Conservation (phyloP, 2,888 invertebrate genomes). For the Sphecodes monilicornis region DNA sequence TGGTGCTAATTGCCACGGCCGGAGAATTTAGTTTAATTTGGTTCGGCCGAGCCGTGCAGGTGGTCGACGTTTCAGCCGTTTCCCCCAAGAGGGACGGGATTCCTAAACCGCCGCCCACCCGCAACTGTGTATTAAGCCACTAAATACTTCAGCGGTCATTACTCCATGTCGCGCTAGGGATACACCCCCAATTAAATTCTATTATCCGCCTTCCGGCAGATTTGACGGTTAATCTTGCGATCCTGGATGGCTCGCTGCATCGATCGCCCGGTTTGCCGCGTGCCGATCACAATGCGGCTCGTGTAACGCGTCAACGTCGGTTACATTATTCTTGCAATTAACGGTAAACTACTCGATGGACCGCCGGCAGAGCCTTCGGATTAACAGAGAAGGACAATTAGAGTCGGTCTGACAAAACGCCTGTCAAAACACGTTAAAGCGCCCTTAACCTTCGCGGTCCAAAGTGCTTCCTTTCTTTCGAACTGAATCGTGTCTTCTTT, state of each 20-base stretch:
- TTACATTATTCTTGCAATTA: conserved; percentile 14
- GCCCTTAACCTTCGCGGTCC: neutral
- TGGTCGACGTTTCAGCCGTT: conserved; percentile 52
- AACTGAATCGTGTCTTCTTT: neutral
- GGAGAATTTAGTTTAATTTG: conserved; percentile 81
- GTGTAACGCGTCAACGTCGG: neutral
- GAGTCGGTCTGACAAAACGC: neutral
- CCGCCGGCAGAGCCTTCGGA: neutral
- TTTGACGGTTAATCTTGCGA: conserved; percentile 49
- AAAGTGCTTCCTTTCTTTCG: neutral
- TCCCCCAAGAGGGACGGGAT: conserved; percentile 48
- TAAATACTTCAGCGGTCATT: conserved; percentile 63
- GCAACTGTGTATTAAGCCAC: conserved; percentile 65
- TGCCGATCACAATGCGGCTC: neutral
- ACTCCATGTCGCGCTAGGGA: conserved; percentile 52
- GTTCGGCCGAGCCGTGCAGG: conserved; percentile 60
- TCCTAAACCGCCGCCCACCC: conserved; percentile 62
- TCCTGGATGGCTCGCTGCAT: conserved; percentile 1
- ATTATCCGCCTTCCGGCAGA: conserved; percentile 43
- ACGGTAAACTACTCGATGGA: neutral
- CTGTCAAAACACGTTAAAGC: neutral
- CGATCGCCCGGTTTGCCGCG: neutral
- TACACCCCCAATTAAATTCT: conserved; percentile 49
- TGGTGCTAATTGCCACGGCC: conserved; percentile 79
- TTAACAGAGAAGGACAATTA: neutral